Evolutionary conservation across 2,797 vertebrate species (phyloP).

Genomic region (Salmo trutta): DNA sequence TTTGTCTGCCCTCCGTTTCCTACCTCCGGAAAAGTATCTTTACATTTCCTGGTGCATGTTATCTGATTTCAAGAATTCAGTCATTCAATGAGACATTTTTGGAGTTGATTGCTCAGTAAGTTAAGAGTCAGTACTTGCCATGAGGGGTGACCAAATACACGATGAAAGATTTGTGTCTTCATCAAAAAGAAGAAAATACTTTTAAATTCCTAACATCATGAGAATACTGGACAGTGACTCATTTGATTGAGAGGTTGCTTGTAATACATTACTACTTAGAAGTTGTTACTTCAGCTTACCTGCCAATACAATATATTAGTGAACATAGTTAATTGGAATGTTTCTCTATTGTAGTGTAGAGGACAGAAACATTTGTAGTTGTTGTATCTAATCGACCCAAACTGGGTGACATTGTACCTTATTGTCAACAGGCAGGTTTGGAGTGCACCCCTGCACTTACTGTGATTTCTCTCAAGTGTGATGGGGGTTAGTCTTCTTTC

Average conservation of each 20-base stretch:
- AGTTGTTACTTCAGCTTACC: background rate
- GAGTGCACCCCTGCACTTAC: slow-evolving; percentile 27
- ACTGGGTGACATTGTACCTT: slow-evolving; percentile 39
- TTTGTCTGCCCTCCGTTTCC: slow-evolving; percentile 46
- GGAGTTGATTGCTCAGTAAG: slow-evolving; percentile 44
- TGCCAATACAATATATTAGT: background rate
- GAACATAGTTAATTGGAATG: background rate
- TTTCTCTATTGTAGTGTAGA: background rate
- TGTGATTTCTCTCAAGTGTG: slow-evolving; percentile 47
- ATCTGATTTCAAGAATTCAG: slow-evolving; percentile 50
- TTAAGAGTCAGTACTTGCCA: slow-evolving; percentile 37
- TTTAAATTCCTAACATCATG: slow-evolving; percentile 30
- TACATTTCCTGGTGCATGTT: slow-evolving; percentile 33
- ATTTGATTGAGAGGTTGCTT: slow-evolving; percentile 30
- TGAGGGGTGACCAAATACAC: slow-evolving; percentile 26
- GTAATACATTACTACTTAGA: background rate
- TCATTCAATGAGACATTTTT: slow-evolving; percentile 57
- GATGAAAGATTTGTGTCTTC: slow-evolving; percentile 37
- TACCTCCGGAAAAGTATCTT: slow-evolving; percentile 40
- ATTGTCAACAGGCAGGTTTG: slow-evolving; percentile 36
- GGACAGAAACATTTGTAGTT: background rate
- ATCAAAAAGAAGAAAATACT: slow-evolving; percentile 32
- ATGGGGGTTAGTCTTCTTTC: slow-evolving; percentile 48
- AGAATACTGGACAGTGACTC: slow-evolving; percentile 30
- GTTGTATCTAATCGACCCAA: slow-evolving; percentile 35